Conservation (phyloP, 1,140 invertebrate species). For the Mesaphorura yosii region DNA sequence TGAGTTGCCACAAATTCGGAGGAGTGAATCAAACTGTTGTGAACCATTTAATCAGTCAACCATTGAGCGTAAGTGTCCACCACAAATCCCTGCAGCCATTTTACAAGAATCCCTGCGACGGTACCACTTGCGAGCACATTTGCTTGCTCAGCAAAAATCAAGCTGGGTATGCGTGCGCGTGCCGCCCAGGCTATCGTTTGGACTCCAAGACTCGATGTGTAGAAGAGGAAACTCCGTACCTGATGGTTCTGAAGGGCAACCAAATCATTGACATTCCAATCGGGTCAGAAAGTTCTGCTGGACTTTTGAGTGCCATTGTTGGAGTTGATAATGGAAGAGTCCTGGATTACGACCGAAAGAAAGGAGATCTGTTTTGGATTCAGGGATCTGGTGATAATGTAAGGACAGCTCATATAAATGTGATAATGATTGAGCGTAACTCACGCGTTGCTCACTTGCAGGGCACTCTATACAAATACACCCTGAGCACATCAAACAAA, state of each 20-base stretch:
- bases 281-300: constrained; percentile 58
- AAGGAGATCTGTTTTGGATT: constrained; percentile 49
- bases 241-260: constrained; percentile 80
- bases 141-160: constrained; percentile 63
- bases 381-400: constrained; percentile 50
- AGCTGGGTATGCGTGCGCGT: constrained; percentile 48
- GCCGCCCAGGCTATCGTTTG: constrained; percentile 72
- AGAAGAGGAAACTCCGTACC: constrained; percentile 72
- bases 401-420: constrained; percentile 17
- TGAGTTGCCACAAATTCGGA: constrained; percentile 61
- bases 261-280: constrained; percentile 76
- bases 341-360: constrained; percentile 80
- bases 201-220: constrained; percentile 57
- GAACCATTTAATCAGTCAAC: constrained; percentile 85
- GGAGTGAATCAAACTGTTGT: constrained; percentile 85
- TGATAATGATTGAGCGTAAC: too few species aligned
- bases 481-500: constrained; percentile 74
- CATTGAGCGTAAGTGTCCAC: constrained; percentile 84
- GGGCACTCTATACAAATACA: constrained; percentile 72
- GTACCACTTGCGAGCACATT: constrained; percentile 71
- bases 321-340: constrained; percentile 79
- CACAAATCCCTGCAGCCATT: constrained; percentile 84
- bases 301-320: constrained; percentile 74
- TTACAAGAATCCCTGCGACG: constrained; percentile 67
- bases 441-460: constrained; percentile 42